Conservation (phyloP, 2,797 vertebrate species). For the Premnoplex brunnescens region DNA sequence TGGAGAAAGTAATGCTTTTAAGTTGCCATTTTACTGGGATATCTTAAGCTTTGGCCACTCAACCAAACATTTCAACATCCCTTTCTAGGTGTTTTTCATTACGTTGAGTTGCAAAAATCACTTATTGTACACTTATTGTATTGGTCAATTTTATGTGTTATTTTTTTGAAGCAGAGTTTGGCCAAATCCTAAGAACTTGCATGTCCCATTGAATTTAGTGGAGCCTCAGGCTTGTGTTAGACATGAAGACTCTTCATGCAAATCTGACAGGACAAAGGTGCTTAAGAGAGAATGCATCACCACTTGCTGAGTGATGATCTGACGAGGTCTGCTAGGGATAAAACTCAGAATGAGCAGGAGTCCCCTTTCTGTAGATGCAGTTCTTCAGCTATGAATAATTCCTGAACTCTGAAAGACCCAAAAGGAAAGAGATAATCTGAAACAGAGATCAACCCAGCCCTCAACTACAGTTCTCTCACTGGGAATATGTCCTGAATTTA, state of each 20-base stretch:
- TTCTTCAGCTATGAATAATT: background rate
- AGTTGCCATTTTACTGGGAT: background rate
- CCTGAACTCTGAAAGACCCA: background rate
- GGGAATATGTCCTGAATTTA: background rate
- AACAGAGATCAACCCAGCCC: background rate
- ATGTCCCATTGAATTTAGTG: background rate
- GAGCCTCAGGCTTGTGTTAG: background rate
- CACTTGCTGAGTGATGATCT: background rate
- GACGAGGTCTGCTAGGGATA: background rate
- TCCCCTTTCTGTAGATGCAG: background rate
- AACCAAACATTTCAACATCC: background rate
- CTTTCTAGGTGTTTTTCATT: background rate
- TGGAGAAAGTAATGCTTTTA: background rate
- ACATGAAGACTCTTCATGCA: background rate
- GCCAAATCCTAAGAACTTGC: background rate
- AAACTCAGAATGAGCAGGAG: background rate
- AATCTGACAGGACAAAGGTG: background rate
- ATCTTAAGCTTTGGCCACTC: background rate
- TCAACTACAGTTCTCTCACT: background rate
- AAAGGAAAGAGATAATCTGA: background rate
- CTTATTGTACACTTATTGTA: too few species aligned
- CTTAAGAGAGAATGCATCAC: background rate
- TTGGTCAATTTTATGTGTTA: background rate
- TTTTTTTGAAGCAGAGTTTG: background rate
- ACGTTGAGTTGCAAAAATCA: background rate